Evolutionary conservation across 2,888 invertebrate species (phyloP).

Genomic region (Xestia rhomboidea): DNA sequence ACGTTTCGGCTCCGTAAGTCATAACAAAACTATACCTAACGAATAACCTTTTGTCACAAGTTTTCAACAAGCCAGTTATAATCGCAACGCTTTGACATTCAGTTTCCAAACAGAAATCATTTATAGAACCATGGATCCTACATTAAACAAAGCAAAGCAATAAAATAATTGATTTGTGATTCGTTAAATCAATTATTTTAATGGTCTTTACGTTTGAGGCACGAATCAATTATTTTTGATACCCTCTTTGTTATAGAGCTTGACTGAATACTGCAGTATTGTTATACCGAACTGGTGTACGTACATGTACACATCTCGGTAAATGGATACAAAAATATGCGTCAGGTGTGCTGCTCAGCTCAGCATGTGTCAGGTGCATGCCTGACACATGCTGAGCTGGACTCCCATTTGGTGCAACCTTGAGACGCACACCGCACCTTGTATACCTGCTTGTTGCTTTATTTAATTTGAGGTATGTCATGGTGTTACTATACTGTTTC

Average conservation of each 20-base stretch:
- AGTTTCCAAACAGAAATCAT: constrained; percentile 24
- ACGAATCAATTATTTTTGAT: constrained; percentile 48
- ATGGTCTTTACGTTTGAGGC: constrained; percentile 6
- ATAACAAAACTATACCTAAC: no score
- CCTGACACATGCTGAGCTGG: no score
- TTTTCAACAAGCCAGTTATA: not conserved
- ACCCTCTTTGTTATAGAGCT: constrained; percentile 13
- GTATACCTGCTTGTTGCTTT: no score
- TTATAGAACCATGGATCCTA: constrained; percentile 18
- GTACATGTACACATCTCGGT: no score
- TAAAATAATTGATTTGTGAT: constrained; percentile 61
- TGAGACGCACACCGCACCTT: no score
- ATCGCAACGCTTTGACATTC: constrained; percentile 5
- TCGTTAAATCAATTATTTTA: constrained; percentile 57
- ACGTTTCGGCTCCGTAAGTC: no score
- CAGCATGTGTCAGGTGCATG: no score
- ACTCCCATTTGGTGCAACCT: no score
- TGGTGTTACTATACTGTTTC: no score
- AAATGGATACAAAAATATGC: no score
- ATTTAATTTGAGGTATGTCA: no score
- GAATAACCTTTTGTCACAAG: not conserved
- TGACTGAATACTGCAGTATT: constrained; percentile 11
- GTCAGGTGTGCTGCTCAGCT: no score
- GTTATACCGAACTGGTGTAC: not conserved
- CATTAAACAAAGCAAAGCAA: constrained; percentile 29